These are phyloP conservation scores for Amphipoea lucens DNA, from an alignment of 2,888 invertebrate species.

Conservation along the genomic window DNA sequence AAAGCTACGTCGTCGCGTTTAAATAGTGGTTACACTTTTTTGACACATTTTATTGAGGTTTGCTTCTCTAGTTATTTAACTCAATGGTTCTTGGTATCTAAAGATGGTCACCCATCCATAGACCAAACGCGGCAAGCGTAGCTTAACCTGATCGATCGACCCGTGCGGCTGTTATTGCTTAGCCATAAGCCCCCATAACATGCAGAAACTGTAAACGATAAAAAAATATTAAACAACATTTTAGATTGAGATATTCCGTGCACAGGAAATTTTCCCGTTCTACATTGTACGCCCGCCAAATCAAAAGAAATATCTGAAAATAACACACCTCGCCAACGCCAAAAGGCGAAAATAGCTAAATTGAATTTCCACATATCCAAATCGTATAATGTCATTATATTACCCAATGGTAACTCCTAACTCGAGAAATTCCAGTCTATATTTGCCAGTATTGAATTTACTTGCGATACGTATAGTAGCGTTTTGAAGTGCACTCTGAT, in stretches of 20 bases:
- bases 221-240: slow-evolving; percentile 26
- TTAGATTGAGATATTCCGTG: slow-evolving; percentile 1
- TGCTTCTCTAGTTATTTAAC: too few relatives aligned
- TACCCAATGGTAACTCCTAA: slow-evolving; percentile 67
- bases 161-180: too few relatives aligned
- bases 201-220: slow-evolving; percentile 8
- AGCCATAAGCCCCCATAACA: not conserved
- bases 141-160: too few relatives aligned
- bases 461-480: slow-evolving; percentile 70
- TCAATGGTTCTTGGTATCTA: too few relatives aligned
- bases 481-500: slow-evolving; percentile 60
- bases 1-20: too few relatives aligned
- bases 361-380: slow-evolving; percentile 55
- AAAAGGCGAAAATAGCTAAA: slow-evolving; percentile 59
- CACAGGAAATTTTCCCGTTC: slow-evolving; percentile 15
- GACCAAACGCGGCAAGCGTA: too few relatives aligned
- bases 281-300: slow-evolving; percentile 27
- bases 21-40: too few relatives aligned
- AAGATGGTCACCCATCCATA: too few relatives aligned
- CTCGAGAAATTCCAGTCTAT: slow-evolving; percentile 74
- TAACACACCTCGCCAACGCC: slow-evolving; percentile 32
- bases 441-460: slow-evolving; percentile 78
- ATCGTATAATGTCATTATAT: slow-evolving; percentile 72
- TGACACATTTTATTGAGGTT: too few relatives aligned
- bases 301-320: slow-evolving; percentile 43